Conservation (phyloP, 2,113 vertebrate genomes). For the Nannospalax galili region DNA sequence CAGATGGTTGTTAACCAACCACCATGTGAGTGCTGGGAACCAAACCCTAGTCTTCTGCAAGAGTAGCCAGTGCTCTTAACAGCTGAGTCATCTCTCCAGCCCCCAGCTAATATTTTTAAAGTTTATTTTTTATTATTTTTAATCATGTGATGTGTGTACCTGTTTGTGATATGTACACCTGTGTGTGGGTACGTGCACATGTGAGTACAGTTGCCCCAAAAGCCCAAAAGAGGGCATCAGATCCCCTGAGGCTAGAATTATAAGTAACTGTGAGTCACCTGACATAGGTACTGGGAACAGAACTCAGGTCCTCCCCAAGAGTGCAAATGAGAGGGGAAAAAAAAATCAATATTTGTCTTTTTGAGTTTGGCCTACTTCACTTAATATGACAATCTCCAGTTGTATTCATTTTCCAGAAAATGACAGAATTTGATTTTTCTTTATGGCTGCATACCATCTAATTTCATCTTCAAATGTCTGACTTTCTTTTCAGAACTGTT, state of each 20-base stretch:
- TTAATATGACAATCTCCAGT: neutral
- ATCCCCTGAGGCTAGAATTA: neutral
- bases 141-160: too few relatives aligned
- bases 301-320: neutral
- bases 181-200: neutral
- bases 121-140: too few relatives aligned
- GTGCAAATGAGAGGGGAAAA: neutral
- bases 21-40: too few relatives aligned
- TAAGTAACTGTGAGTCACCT: neutral
- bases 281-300: neutral
- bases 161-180: neutral
- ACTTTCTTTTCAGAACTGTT: neutral
- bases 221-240: neutral
- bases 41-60: too few relatives aligned
- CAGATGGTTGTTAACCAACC: too few relatives aligned
- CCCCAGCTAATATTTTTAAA: too few relatives aligned
- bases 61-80: too few relatives aligned
- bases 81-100: too few relatives aligned
- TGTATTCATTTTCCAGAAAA: neutral
- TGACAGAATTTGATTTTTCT: neutral
- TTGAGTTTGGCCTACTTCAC: neutral
- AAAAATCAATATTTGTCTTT: neutral
- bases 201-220: neutral
- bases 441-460: neutral
- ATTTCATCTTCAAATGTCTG: constrained; percentile 23